These are phyloP conservation scores for Drosophila ambigua DNA, from an alignment of 1,140 invertebrate species.

Conservation along the genomic window DNA sequence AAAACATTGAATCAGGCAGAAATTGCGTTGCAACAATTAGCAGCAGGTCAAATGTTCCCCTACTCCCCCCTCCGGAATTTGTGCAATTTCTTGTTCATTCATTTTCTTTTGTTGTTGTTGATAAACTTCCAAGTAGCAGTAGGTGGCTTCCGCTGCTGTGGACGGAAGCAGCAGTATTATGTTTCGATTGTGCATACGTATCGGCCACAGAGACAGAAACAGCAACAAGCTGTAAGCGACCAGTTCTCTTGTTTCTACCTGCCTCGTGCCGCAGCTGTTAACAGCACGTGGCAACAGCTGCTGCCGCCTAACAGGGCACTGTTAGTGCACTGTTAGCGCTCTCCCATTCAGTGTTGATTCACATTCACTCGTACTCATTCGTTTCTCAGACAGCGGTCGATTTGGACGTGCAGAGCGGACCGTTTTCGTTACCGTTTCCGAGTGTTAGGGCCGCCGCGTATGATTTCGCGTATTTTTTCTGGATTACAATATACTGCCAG, in stretches of 20 bases:
- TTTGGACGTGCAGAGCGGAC: slow-evolving; percentile 42
- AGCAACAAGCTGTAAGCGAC: slow-evolving; percentile 44
- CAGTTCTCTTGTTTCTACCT: slow-evolving; percentile 16
- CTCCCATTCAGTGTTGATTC: not conserved
- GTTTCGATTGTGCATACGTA: slow-evolving; percentile 10
- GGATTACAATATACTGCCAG: slow-evolving; percentile 30
- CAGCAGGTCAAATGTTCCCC: not conserved
- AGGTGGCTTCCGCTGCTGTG: slow-evolving; percentile 18
- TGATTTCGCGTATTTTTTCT: slow-evolving; percentile 48
- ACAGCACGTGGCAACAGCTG: slow-evolving; percentile 54
- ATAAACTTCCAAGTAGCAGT: not conserved
- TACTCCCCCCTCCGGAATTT: no score
- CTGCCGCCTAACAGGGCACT: slow-evolving; percentile 20
- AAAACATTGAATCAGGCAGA: slow-evolving; percentile 3
- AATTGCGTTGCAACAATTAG: slow-evolving; percentile 13
- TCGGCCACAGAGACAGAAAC: not conserved
- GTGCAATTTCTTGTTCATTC: not conserved
- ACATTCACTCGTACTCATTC: slow-evolving; percentile 43
- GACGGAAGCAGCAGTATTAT: slow-evolving; percentile 36
- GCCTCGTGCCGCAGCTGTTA: slow-evolving; percentile 59
- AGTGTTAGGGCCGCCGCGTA: slow-evolving; percentile 55
- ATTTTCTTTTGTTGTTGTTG: not conserved
- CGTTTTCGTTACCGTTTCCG: slow-evolving; percentile 7
- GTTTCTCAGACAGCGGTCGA: slow-evolving; percentile 35
- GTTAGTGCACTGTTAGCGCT: slow-evolving; percentile 17